A percentile compares a stretch with the other conserved stretches of the same genome.
Conservation (phyloP, 1,140 invertebrate species). For the Drosophila subpulchrella region DNA sequence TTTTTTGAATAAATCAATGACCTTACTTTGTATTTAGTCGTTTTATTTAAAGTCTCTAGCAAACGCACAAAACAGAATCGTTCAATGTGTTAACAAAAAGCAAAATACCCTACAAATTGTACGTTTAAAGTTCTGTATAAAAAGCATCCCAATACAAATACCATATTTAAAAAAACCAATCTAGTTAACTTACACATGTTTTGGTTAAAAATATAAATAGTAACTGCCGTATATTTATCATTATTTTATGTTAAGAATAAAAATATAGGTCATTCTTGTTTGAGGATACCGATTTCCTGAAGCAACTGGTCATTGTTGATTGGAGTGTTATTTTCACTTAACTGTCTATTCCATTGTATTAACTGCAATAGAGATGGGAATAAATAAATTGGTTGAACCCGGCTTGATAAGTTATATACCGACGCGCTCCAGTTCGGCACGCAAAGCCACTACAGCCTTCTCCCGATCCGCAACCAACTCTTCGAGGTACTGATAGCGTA, state of each 20-base stretch:
- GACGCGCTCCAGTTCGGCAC: constrained; percentile 96
- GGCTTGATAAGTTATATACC: constrained; percentile 74
- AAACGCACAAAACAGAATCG: no score
- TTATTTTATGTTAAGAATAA: not conserved
- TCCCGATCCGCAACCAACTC: constrained; percentile 97
- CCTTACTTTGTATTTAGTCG: no score
- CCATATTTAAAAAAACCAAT: not conserved
- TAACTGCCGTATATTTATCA: constrained; percentile 9
- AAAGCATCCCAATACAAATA: not conserved
- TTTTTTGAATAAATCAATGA: no score
- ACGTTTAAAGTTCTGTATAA: no score
- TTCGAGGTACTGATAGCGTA: constrained; percentile 98
- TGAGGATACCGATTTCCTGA: constrained; percentile 89
- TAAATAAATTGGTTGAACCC: constrained; percentile 18
- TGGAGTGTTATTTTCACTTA: constrained; percentile 91
- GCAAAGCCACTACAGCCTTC: constrained; percentile 95
- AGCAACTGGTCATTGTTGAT: constrained; percentile 91
- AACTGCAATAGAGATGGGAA: constrained; percentile 87
- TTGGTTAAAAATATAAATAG: not conserved
- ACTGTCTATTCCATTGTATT: constrained; percentile 91
- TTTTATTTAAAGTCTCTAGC: no score
- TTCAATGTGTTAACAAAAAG: no score
- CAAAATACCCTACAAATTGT: no score
- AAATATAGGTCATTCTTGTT: constrained; percentile 85
- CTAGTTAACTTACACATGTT: not conserved